These are phyloP conservation scores for Rhagoletis pomonella DNA, from an alignment of 1,140 invertebrate species.

Conservation along the genomic window DNA sequence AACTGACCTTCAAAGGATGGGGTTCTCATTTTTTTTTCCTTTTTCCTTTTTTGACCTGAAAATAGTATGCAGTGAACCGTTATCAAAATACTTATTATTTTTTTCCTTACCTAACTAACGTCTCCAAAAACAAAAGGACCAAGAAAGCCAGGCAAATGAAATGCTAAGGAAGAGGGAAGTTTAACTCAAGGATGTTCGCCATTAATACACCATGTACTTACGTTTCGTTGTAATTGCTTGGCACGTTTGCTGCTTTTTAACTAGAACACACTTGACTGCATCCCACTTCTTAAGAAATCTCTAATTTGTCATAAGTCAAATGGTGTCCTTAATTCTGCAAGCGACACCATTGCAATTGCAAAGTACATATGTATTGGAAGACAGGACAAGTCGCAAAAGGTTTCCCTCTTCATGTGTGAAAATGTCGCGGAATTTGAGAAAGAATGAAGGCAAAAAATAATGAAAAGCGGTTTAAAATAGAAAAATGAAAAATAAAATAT, in stretches of 20 bases:
- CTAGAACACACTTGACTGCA: background rate
- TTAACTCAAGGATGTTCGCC: conserved; percentile 4
- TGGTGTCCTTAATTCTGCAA: background rate
- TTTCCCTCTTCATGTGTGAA: conserved; percentile 30
- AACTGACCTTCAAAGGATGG: too few species aligned
- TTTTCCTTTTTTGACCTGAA: too few species aligned
- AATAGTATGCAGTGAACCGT: too few species aligned
- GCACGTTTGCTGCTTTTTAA: background rate
- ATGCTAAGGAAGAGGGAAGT: background rate
- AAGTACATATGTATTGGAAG: background rate
- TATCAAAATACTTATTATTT: background rate
- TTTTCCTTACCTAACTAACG: background rate
- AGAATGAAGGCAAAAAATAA: background rate
- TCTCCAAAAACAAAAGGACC: background rate
- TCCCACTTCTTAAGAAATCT: background rate
- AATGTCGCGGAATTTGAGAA: conserved; percentile 21
- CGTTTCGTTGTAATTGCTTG: background rate
- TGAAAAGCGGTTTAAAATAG: background rate
- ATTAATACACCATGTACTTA: background rate
- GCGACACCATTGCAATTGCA: background rate
- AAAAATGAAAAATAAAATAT: conserved; percentile 1
- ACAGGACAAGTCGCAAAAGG: background rate
- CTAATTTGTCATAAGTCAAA: background rate
- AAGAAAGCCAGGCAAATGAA: background rate
- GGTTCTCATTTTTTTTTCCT: too few species aligned